Percentiles rank a stretch among this genome's conserved stretches.
Conservation (phyloP, 2,113 vertebrate genomes). For the Alligator mississippiensis region DNA sequence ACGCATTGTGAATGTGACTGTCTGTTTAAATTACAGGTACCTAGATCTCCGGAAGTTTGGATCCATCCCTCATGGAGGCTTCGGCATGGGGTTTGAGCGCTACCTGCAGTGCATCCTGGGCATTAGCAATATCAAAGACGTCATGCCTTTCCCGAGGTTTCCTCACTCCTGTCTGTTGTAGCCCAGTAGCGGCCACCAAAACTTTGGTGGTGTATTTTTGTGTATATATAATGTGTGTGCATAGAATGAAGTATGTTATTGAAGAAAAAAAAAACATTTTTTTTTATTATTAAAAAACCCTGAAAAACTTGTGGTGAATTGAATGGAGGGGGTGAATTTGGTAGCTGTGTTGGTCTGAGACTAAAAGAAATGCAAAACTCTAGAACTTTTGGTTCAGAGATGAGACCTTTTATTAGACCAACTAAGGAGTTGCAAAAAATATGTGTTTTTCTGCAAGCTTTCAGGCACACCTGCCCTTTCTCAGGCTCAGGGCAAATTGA, state of each 20-base stretch:
- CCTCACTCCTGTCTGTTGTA: conserved; percentile 90
- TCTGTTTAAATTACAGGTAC: conserved; percentile 85
- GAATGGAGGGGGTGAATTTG: neutral
- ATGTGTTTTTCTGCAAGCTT: too few relatives aligned
- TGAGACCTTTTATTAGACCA: too few relatives aligned
- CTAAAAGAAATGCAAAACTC: too few relatives aligned
- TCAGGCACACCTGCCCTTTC: too few relatives aligned
- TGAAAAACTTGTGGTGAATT: neutral
- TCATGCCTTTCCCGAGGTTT: conserved; percentile 95
- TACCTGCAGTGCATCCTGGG: conserved; percentile 94
- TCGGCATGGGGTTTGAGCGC: conserved; percentile 97
- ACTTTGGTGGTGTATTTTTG: neutral
- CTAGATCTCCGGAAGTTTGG: conserved; percentile 94
- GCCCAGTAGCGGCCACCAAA: neutral
- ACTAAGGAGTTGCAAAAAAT: too few relatives aligned
- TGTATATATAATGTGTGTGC: neutral
- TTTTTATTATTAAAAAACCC: too few relatives aligned
- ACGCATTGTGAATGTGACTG: neutral
- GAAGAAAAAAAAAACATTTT: neutral
- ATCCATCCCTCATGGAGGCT: conserved; percentile 94
- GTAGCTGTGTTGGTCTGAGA: too few relatives aligned
- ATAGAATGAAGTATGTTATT: neutral
- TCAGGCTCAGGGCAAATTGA: too few relatives aligned
- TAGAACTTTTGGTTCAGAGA: neutral
- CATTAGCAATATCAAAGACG: conserved; percentile 95